A percentile compares a stretch with the other conserved stretches of the same genome.
phyloP scores from a whole-genome alignment of 2,113 vertebrate genomes.

The Callipepla squamata region DNA sequence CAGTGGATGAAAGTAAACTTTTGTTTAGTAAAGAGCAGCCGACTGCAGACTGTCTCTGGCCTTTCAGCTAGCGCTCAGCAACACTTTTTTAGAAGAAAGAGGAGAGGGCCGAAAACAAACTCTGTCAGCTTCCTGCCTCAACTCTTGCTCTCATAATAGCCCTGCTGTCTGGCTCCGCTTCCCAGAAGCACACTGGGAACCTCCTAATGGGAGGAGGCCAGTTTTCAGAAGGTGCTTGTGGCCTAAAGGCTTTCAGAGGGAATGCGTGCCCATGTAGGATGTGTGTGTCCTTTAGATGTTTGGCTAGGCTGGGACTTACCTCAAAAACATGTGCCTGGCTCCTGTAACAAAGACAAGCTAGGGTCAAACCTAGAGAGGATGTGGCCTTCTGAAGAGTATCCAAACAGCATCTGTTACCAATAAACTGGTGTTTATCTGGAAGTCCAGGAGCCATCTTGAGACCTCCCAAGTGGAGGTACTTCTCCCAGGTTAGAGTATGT shows the following conservation, averaged over 20 bases:
- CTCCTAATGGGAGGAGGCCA: background rate
- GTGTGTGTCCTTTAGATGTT: background rate
- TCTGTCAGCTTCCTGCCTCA: conserved; percentile 52
- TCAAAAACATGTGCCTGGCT: background rate
- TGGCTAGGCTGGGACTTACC: background rate
- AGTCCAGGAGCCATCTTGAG: background rate
- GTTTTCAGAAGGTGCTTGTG: conserved; percentile 14
- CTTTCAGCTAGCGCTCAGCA: conserved; percentile 40
- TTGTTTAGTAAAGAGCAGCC: conserved; percentile 57
- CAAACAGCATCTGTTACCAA: conserved; percentile 7
- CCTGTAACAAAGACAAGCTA: background rate
- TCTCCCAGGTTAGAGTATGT: background rate
- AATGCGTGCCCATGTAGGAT: background rate
- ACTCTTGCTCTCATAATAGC: conserved; percentile 1
- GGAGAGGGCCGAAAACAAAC: conserved; percentile 45
- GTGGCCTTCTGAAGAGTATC: background rate
- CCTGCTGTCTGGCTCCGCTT: conserved; percentile 9
- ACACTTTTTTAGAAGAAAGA: conserved; percentile 35
- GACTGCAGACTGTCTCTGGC: conserved; percentile 49
- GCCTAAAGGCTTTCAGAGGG: background rate
- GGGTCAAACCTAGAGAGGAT: background rate
- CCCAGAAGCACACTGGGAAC: background rate
- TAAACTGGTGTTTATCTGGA: conserved; percentile 4
- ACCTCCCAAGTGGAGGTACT: conserved; percentile 18
- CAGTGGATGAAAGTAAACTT: conserved; percentile 81